These are phyloP conservation scores for Anastrepha obliqua DNA, from an alignment of 1,140 invertebrate genomes.

Conservation along the genomic window DNA sequence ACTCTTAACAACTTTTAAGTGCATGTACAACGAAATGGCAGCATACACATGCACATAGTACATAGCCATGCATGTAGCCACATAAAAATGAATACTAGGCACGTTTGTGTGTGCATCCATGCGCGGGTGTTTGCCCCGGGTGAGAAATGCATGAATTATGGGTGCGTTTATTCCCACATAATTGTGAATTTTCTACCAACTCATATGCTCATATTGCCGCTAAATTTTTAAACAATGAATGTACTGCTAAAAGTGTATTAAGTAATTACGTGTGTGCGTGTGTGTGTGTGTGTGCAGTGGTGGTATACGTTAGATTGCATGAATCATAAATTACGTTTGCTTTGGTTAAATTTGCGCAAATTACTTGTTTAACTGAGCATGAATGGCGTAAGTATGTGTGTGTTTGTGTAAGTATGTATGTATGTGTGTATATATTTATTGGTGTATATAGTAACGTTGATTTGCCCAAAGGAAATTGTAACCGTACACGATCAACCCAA, in stretches of 20 bases:
- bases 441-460: neutral
- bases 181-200: constrained; percentile 14
- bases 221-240: neutral
- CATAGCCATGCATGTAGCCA: neutral
- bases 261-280: neutral
- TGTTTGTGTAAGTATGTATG: too few species aligned
- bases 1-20: neutral
- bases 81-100: neutral
- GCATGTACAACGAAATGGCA: neutral
- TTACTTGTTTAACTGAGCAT: constrained; percentile 54
- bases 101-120: constrained; percentile 12
- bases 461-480: neutral
- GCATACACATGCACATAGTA: neutral
- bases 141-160: constrained; percentile 31
- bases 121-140: constrained; percentile 36
- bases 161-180: constrained; percentile 49
- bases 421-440: too few species aligned
- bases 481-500: neutral
- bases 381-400: neutral
- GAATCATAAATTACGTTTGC: constrained; percentile 44
- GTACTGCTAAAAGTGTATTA: too few species aligned
- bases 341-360: constrained; percentile 40
- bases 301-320: neutral
- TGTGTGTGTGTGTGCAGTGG: neutral
- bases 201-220: neutral